Evolutionary conservation across 2,113 vertebrate species (phyloP).

Genomic region (Myotis brandtii): DNA sequence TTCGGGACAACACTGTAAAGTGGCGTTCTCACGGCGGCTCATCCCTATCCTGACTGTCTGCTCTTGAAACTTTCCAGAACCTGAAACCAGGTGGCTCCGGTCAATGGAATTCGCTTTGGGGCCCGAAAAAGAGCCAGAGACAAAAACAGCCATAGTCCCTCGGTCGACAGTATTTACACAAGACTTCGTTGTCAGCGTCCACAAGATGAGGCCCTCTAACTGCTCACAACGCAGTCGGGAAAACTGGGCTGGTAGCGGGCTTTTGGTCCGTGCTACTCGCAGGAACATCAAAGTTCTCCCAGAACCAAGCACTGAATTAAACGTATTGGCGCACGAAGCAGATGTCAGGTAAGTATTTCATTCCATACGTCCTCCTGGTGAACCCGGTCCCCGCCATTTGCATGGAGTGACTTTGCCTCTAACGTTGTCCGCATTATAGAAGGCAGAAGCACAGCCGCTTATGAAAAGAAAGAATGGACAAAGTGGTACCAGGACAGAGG

Average conservation of each 20-base stretch:
- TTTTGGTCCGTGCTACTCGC: background rate
- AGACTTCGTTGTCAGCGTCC: background rate
- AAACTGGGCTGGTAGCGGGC: background rate
- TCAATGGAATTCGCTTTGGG: constrained; percentile 23
- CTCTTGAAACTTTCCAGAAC: constrained; percentile 73
- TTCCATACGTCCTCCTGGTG: background rate
- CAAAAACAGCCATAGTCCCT: constrained; percentile 53
- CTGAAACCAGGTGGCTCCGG: background rate
- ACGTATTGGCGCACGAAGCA: background rate
- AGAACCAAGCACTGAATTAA: background rate
- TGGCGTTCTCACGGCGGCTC: constrained; percentile 58
- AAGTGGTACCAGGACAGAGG: background rate
- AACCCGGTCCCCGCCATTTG: background rate
- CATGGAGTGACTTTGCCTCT: background rate
- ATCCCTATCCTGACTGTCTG: constrained; percentile 47
- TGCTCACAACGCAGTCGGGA: background rate
- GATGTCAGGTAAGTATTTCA: background rate
- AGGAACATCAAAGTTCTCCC: background rate
- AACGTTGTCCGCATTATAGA: background rate
- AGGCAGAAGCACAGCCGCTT: background rate
- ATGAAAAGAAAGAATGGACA: background rate
- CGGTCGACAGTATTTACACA: constrained; percentile 47
- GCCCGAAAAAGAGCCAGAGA: constrained; percentile 25
- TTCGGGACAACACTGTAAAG: background rate
- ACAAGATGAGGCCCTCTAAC: constrained; percentile 35